Base-by-base conservation (phyloP, 2,888 invertebrate genomes). In the Trissolcus japonicus region DNA sequence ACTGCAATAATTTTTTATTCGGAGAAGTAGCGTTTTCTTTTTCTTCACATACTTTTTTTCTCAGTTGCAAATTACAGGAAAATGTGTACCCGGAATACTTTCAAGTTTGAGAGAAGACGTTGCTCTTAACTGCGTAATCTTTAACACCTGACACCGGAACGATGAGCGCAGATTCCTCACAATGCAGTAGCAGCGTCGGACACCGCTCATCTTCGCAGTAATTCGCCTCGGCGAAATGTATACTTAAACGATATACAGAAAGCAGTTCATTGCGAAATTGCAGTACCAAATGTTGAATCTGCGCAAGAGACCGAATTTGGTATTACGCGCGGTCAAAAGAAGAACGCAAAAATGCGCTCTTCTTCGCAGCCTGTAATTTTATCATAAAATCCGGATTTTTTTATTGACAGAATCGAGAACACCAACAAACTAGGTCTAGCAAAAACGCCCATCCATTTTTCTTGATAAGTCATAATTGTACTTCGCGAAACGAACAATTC, bases 71-170 rank as follows among this genome's bases (percentile, higher is more conserved):
- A 75, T 75, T 69, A 54, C 68, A 55, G 35, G 59, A 65, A 68
- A 75, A 75, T 65, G 57, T 68, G 54, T 75, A 63, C 67, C 6
- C 54, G 54, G 63, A 60, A 59, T 68, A 65, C 55, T 65, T 69
- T 75, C 69, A 68, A 68, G 51, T 75, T 62, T 25, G 57, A 56
- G 56, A 46, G 56, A 46, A 74, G 63, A 57, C 57, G 75, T 59
- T 63, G 4, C 69, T 76, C 69, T 76, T 76, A 76, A 69, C 69
- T 65, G 57, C 56, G 71, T 71, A 76, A 76, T 76, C 57, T 76
- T 71, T 66, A 76, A 66, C 76, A 76, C 76, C 76, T 76, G 76
- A 76, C 76, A 76, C 76, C 60, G 51, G 56, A 56, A 76, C 71
- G 69, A 66, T 66, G 69, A 76, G 60, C 61, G 53, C 61, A 43